Percentiles rank a stretch among this genome's conserved stretches.
Evolutionary conservation across 2,113 vertebrate species (phyloP).

Genomic region (Lycaon pictus): DNA sequence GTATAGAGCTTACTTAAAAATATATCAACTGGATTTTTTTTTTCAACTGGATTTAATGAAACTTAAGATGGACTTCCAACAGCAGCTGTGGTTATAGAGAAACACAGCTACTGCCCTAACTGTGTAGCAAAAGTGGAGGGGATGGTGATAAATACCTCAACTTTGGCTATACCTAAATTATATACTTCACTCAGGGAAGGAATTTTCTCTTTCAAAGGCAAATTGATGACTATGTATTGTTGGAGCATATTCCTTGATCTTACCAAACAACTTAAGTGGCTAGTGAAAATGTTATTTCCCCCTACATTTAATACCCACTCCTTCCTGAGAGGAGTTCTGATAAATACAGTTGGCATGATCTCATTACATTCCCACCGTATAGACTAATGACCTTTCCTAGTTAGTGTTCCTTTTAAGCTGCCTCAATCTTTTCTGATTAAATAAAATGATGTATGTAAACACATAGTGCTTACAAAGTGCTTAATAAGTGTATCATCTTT

Average conservation of each 20-base stretch:
- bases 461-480: neutral
- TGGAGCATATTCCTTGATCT: neutral
- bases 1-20: neutral
- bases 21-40: neutral
- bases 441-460: neutral
- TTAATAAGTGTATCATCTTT: neutral
- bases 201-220: conserved; percentile 10
- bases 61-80: neutral
- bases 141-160: neutral
- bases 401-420: neutral
- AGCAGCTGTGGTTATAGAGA: neutral
- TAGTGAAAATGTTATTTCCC: neutral
- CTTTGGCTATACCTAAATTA: neutral
- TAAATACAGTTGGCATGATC: neutral
- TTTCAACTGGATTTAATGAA: neutral
- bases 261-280: neutral
- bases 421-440: neutral
- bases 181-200: neutral
- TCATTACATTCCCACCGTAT: neutral
- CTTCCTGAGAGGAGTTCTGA: neutral
- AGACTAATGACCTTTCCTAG: neutral
- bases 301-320: neutral
- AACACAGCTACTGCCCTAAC: neutral
- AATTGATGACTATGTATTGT: neutral
- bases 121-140: neutral